These are phyloP conservation scores for Sparus aurata DNA, from an alignment of 2,797 vertebrate genomes.

Conservation along the genomic window DNA sequence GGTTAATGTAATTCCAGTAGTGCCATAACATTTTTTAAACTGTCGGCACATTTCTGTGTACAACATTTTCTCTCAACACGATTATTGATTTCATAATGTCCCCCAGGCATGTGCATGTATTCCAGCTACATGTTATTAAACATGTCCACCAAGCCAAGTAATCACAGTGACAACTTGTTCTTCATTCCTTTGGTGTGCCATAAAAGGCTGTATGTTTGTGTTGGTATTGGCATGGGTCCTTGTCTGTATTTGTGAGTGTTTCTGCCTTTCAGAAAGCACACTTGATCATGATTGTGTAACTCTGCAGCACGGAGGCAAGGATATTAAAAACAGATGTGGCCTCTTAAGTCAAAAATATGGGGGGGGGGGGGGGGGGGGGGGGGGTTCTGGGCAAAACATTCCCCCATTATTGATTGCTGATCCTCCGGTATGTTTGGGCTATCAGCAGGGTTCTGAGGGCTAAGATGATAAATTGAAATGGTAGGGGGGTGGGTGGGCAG, in stretches of 20 bases:
- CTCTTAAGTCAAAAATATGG: conserved; percentile 67
- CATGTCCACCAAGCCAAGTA: conserved; percentile 53
- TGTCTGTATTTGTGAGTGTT: conserved; percentile 74
- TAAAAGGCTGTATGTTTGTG: conserved; percentile 73
- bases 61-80: conserved; percentile 32
- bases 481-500: conserved; percentile 22
- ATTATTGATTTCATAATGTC: conserved; percentile 46
- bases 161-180: conserved; percentile 73
- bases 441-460: conserved; percentile 76
- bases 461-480: conserved; percentile 71
- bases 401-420: conserved; percentile 86
- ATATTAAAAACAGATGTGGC: conserved; percentile 92
- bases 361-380: conserved; percentile 33
- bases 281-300: conserved; percentile 83
- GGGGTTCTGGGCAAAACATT: conserved; percentile 74
- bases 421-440: conserved; percentile 84
- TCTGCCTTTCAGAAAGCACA: conserved; percentile 72
- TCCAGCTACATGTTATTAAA: conserved; percentile 61
- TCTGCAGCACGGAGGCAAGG: conserved; percentile 76
- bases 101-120: conserved; percentile 20
- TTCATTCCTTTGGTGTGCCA: conserved; percentile 72
- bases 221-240: conserved; percentile 69
- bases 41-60: neutral
- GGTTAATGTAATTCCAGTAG: too few species aligned
- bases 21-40: too few species aligned